A percentile compares a stretch with the other conserved stretches of the same genome.
phyloP scores from a whole-genome alignment of 2,888 invertebrate species.

The Eupithecia abbreviata region DNA sequence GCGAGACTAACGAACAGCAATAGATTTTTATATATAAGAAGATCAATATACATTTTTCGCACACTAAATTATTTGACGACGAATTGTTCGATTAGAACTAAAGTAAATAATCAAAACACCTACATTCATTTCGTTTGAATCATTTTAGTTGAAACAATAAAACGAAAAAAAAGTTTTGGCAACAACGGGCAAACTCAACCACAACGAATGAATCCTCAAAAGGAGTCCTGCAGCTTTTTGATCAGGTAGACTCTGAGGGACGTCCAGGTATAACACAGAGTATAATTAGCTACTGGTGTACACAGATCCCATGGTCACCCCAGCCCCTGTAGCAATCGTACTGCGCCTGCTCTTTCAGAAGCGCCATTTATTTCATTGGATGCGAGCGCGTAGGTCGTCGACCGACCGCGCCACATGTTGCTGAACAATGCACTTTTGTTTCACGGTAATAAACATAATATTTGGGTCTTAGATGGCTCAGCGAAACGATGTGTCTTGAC shows the following conservation, averaged over 20 bases:
- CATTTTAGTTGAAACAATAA: too few species aligned
- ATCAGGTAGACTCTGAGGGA: background rate
- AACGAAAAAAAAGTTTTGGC: too few species aligned
- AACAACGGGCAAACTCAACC: too few species aligned
- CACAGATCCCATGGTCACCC: slow-evolving; percentile 19
- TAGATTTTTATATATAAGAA: too few species aligned
- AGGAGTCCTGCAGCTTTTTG: background rate
- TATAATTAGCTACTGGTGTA: background rate
- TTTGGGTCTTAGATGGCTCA: background rate
- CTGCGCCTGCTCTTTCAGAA: slow-evolving; percentile 36
- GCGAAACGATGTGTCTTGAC: background rate
- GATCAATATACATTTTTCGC: too few species aligned
- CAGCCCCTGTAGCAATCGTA: slow-evolving; percentile 28
- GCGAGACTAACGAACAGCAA: too few species aligned
- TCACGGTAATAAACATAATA: slow-evolving; percentile 12
- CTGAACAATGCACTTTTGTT: slow-evolving; percentile 41
- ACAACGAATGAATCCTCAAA: background rate
- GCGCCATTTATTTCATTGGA: slow-evolving; percentile 47
- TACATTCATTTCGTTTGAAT: too few species aligned
- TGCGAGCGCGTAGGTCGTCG: slow-evolving; percentile 58
- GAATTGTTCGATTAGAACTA: too few species aligned
- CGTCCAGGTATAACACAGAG: too few species aligned
- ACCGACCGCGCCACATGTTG: slow-evolving; percentile 57
- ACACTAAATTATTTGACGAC: too few species aligned
- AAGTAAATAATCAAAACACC: too few species aligned